phyloP scores from a whole-genome alignment of 1,140 invertebrate genomes.

The Cydia splendana region DNA sequence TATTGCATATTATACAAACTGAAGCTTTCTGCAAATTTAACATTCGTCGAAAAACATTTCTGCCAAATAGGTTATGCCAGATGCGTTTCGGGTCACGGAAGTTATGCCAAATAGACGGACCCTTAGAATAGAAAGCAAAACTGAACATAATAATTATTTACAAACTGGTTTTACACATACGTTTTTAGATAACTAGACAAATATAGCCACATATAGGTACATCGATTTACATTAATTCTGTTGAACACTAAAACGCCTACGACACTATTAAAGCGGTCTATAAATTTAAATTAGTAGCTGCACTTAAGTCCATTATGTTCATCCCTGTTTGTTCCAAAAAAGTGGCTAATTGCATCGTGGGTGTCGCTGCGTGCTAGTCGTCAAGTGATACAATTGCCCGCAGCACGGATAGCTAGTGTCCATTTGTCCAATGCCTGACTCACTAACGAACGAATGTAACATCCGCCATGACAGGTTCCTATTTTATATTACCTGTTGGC shows the following conservation, averaged over 20 bases:
- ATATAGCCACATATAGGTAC: neutral
- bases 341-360: constrained; percentile 33
- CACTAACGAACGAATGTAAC: constrained; percentile 39
- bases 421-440: constrained; percentile 23
- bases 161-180: too few relatives aligned
- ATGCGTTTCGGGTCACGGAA: too few relatives aligned
- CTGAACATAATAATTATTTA: too few relatives aligned
- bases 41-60: too few relatives aligned
- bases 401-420: neutral
- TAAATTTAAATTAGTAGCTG: constrained; percentile 19
- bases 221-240: neutral
- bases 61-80: too few relatives aligned
- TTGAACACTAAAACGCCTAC: constrained; percentile 10
- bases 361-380: constrained; percentile 26
- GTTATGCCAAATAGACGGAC: too few relatives aligned
- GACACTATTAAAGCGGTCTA: constrained; percentile 19
- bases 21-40: too few relatives aligned
- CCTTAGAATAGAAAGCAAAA: too few relatives aligned
- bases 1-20: too few relatives aligned
- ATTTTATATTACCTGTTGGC: neutral
- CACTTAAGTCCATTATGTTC: constrained; percentile 2
- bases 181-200: neutral
- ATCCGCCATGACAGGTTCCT: constrained; percentile 15
- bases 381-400: constrained; percentile 37
- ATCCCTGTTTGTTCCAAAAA: constrained; percentile 28